Evolutionary conservation across 2,888 invertebrate genomes (phyloP).

Genomic region (Ichneumoninae sp.): DNA sequence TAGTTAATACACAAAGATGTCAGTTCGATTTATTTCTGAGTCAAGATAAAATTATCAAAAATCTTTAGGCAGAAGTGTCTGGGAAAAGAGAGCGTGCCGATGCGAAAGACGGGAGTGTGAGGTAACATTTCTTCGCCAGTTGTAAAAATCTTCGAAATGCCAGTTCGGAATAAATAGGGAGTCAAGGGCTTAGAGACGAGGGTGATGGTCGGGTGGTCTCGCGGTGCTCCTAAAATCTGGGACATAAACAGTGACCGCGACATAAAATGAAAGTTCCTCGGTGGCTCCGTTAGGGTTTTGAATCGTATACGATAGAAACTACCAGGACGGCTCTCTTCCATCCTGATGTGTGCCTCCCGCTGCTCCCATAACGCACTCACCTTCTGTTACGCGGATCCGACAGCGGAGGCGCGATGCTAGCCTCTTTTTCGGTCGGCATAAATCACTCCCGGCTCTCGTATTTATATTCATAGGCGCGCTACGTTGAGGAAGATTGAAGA

Average conservation of each 20-base stretch:
- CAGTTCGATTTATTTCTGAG: not conserved
- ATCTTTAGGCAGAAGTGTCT: not conserved
- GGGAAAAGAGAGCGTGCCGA: not conserved
- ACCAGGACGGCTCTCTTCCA: constrained; percentile 51
- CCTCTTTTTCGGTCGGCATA: constrained; percentile 74
- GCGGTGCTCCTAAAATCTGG: constrained; percentile 80
- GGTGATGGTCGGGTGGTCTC: constrained; percentile 72
- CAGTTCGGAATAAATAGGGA: constrained; percentile 49
- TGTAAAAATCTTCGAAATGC: constrained; percentile 78
- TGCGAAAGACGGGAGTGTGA: constrained; percentile 47
- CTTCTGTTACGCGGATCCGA: constrained; percentile 44
- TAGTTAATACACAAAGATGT: not conserved
- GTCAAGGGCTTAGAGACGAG: constrained; percentile 17
- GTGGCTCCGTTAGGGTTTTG: constrained; percentile 72
- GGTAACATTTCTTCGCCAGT: constrained; percentile 59
- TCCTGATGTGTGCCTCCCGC: constrained; percentile 53
- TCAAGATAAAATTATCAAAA: constrained; percentile 8
- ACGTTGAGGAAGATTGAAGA: constrained; percentile 81
- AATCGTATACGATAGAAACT: constrained; percentile 73
- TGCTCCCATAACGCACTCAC: constrained; percentile 58
- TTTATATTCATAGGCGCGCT: constrained; percentile 81
- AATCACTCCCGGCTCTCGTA: constrained; percentile 80
- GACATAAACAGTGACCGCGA: constrained; percentile 82
- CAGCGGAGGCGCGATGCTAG: constrained; percentile 33
- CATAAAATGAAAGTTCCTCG: constrained; percentile 74